Evolutionary conservation across 2,113 vertebrate species (phyloP).

Genomic region (Alces alces): DNA sequence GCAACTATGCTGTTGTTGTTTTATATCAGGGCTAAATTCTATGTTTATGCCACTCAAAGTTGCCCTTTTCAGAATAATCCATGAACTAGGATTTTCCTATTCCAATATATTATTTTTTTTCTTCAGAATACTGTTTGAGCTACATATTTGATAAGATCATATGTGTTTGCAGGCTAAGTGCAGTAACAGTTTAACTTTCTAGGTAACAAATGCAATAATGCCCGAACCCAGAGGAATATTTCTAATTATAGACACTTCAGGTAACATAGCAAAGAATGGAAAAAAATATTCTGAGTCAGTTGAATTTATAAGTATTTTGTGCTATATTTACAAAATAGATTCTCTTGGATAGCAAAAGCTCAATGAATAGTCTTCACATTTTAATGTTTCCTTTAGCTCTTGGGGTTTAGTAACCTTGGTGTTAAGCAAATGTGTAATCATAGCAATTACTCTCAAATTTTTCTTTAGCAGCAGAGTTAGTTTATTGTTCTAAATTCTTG

Average conservation of each 20-base stretch:
- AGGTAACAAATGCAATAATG: slow-evolving; percentile 36
- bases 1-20: background rate
- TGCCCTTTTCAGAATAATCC: background rate
- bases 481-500: slow-evolving; percentile 7
- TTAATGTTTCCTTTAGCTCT: background rate
- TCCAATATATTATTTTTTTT: background rate
- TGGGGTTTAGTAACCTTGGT: background rate
- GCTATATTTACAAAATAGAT: background rate
- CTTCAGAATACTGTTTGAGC: background rate
- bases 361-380: background rate
- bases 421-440: slow-evolving; percentile 20
- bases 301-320: background rate
- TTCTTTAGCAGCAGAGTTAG: background rate
- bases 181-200: slow-evolving; percentile 20
- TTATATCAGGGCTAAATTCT: background rate
- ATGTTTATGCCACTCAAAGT: background rate
- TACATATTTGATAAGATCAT: background rate
- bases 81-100: background rate
- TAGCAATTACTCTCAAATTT: background rate
- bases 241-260: slow-evolving; percentile 46
- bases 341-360: background rate
- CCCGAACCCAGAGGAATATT: slow-evolving; percentile 9
- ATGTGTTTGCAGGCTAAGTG: background rate
- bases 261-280: background rate
- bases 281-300: background rate